These are phyloP conservation scores for Lymantria monacha DNA, from an alignment of 2,888 invertebrate genomes.

Conservation along the genomic window DNA sequence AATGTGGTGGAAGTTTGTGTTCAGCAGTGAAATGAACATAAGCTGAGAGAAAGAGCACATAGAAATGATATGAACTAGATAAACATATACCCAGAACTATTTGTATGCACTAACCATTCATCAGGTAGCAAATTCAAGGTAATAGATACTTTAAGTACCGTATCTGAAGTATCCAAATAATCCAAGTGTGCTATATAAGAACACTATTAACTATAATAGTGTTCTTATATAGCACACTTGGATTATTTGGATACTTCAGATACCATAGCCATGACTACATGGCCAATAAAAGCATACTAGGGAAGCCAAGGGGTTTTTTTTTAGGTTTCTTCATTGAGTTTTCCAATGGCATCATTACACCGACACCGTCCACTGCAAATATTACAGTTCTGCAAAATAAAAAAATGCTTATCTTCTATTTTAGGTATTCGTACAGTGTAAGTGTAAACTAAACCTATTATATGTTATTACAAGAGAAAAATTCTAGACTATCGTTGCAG, in stretches of 20 bases:
- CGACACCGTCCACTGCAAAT: conserved; percentile 98
- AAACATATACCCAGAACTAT: too few relatives aligned
- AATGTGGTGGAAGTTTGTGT: too few relatives aligned
- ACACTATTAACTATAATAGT: conserved; percentile 89
- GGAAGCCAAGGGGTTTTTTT: conserved; percentile 89
- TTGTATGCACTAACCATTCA: conserved; percentile 79
- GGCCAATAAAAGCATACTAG: conserved; percentile 90
- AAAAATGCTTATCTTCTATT: neutral
- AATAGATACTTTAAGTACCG: conserved; percentile 89
- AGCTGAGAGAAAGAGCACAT: too few relatives aligned
- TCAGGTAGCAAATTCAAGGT: conserved; percentile 91
- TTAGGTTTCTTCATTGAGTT: conserved; percentile 93
- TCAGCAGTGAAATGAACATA: too few relatives aligned
- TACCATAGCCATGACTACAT: conserved; percentile 93
- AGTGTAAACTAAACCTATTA: too few relatives aligned
- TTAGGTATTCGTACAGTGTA: neutral
- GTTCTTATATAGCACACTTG: conserved; percentile 89
- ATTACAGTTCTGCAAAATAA: conserved; percentile 88
- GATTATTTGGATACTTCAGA: conserved; percentile 93
- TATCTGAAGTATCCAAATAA: conserved; percentile 94
- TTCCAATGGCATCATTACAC: conserved; percentile 95
- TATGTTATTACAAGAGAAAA: conserved; percentile 23
- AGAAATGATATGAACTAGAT: too few relatives aligned
- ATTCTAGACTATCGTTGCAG: too few relatives aligned
- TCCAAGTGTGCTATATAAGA: conserved; percentile 91